Conservation (phyloP, 2,797 vertebrate species). For the Perodicticus potto region DNA sequence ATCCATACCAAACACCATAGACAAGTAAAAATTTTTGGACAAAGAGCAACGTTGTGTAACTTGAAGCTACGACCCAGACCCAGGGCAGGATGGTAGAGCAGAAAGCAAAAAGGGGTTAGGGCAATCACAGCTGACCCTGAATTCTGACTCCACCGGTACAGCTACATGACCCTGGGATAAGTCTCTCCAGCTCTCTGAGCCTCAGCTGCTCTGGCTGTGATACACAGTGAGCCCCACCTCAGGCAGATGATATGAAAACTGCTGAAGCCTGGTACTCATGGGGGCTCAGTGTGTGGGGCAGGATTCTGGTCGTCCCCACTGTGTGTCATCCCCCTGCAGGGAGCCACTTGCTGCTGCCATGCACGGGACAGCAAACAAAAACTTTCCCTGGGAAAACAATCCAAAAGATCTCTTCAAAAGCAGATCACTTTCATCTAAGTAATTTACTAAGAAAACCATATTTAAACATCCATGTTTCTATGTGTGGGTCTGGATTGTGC, state of each 20-base stretch:
- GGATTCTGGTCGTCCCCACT: not conserved
- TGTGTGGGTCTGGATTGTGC: not conserved
- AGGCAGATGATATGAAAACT: accelerated
- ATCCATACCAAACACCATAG: not conserved
- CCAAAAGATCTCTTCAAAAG: not conserved
- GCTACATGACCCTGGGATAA: accelerated
- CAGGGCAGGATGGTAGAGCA: not conserved
- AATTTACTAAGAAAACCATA: not conserved
- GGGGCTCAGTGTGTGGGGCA: accelerated
- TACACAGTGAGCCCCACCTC: accelerated
- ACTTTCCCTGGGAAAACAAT: not conserved
- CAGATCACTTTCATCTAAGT: not conserved
- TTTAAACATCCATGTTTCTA: not conserved
- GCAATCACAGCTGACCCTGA: no score
- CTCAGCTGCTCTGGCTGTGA: accelerated
- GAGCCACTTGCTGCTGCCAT: not conserved
- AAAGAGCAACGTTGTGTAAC: not conserved
- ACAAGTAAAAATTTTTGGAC: not conserved
- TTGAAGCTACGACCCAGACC: not conserved
- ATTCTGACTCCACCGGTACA: accelerated
- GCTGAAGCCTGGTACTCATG: accelerated
- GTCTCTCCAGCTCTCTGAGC: not conserved
- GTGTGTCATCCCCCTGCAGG: accelerated
- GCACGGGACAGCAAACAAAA: not conserved
- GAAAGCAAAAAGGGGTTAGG: not conserved